These are phyloP conservation scores for Gymnoscopelus microlampas DNA, from an alignment of 2,797 vertebrate genomes.

Conservation along the genomic window DNA sequence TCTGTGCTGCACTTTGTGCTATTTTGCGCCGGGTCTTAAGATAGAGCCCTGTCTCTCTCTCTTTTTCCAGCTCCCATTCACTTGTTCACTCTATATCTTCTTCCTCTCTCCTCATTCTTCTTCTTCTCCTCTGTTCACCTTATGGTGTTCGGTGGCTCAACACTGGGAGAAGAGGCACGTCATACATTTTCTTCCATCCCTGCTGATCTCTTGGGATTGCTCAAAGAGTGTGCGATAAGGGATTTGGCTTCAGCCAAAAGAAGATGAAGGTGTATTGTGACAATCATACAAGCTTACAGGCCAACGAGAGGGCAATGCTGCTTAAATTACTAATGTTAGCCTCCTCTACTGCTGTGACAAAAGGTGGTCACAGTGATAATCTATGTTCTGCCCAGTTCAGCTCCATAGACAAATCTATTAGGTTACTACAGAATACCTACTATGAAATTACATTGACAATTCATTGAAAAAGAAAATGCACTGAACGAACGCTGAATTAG, in stretches of 20 bases:
- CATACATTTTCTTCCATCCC: slow-evolving; percentile 45
- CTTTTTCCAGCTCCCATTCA: background rate
- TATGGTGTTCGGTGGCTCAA: slow-evolving; percentile 21
- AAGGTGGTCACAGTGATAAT: background rate
- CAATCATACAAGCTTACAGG: slow-evolving; percentile 22
- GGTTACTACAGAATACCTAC: too few species aligned
- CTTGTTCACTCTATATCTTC: background rate
- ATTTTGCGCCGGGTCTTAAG: too few species aligned
- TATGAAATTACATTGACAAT: too few species aligned
- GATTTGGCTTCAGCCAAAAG: slow-evolving; percentile 38
- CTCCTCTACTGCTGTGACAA: slow-evolving; percentile 8
- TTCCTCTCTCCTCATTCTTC: background rate
- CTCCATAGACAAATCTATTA: too few species aligned
- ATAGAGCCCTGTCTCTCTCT: background rate
- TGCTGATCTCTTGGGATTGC: slow-evolving; percentile 41
- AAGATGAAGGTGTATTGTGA: slow-evolving; percentile 15
- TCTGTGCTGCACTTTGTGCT: too few species aligned
- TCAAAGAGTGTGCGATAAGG: slow-evolving; percentile 20
- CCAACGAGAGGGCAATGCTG: background rate
- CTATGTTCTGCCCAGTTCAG: background rate
- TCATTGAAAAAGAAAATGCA: too few species aligned
- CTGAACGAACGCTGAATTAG: too few species aligned
- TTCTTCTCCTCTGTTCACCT: background rate
- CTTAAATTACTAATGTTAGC: slow-evolving; percentile 7
- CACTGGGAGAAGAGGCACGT: slow-evolving; percentile 28